These are phyloP conservation scores for Trachelipus rathkii DNA, from an alignment of 1,140 invertebrate genomes.

Conservation along the genomic window DNA sequence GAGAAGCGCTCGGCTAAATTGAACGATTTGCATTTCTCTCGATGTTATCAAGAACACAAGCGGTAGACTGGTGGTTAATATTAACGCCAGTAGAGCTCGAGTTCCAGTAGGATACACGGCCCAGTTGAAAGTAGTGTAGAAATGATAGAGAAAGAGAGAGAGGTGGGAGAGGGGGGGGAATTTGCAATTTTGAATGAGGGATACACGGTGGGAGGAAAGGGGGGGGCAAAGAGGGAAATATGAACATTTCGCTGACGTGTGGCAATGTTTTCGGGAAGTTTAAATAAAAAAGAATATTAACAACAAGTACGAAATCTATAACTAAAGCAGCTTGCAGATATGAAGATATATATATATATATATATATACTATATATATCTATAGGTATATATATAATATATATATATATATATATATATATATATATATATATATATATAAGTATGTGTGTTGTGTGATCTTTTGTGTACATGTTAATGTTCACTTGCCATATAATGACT, in stretches of 20 bases:
- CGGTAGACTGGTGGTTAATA: neutral
- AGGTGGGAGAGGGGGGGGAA: neutral
- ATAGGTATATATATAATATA: conserved; percentile 1
- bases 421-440: conserved; percentile 17
- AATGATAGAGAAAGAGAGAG: neutral
- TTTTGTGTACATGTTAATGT: no score
- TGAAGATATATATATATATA: conserved; percentile 1
- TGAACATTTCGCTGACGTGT: conserved; percentile 1
- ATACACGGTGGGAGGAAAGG: neutral
- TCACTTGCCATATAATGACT: no score
- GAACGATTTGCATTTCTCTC: conserved; percentile 6
- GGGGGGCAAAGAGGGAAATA: neutral
- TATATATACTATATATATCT: conserved; percentile 7
- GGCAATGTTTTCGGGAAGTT: neutral
- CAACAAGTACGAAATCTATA: neutral
- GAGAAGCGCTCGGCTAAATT: conserved; percentile 1
- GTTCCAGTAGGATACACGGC: neutral
- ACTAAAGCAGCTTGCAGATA: neutral
- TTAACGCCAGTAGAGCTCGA: neutral
- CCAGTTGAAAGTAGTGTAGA: neutral
- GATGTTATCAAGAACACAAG: neutral
- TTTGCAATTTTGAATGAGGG: neutral
- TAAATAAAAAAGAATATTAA: conserved; percentile 1
- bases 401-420: conserved; percentile 5
- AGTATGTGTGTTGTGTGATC: no score